Conservation (phyloP, 2,113 vertebrate species). For the Nerophis ophidion region DNA sequence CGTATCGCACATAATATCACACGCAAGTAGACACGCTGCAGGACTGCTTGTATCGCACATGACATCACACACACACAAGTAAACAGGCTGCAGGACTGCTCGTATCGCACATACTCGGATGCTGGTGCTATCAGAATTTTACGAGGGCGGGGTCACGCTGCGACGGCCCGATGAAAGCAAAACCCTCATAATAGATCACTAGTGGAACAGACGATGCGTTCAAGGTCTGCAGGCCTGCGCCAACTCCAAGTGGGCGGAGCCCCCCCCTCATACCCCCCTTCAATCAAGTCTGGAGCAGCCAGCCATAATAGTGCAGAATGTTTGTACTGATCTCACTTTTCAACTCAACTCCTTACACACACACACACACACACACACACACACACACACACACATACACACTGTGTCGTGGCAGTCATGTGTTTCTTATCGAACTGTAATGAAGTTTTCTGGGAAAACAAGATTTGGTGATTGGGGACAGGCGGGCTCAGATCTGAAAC, state of each 20-base stretch:
- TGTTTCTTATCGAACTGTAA: constrained; percentile 54
- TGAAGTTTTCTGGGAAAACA: constrained; percentile 41
- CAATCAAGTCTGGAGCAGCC: constrained; percentile 38
- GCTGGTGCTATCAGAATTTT: too few relatives aligned
- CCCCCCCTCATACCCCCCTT: constrained; percentile 21
- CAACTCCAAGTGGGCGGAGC: background rate
- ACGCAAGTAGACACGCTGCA: too few relatives aligned
- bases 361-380: too few relatives aligned
- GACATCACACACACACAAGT: too few relatives aligned
- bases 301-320: constrained; percentile 55
- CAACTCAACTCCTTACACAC: constrained; percentile 43
- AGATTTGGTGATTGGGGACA: constrained; percentile 26
- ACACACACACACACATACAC: background rate
- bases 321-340: constrained; percentile 56
- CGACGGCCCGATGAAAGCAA: too few relatives aligned
- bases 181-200: background rate
- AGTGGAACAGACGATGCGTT: background rate
- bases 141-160: too few relatives aligned
- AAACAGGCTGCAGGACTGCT: too few relatives aligned
- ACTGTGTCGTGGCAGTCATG: constrained; percentile 41
- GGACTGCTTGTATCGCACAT: too few relatives aligned
- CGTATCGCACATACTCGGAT: too few relatives aligned
- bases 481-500: constrained; percentile 31
- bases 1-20: too few relatives aligned
- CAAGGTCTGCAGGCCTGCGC: background rate